These are phyloP conservation scores for Drosophila percnosoma DNA, from an alignment of 2,888 invertebrate genomes.

Conservation along the genomic window DNA sequence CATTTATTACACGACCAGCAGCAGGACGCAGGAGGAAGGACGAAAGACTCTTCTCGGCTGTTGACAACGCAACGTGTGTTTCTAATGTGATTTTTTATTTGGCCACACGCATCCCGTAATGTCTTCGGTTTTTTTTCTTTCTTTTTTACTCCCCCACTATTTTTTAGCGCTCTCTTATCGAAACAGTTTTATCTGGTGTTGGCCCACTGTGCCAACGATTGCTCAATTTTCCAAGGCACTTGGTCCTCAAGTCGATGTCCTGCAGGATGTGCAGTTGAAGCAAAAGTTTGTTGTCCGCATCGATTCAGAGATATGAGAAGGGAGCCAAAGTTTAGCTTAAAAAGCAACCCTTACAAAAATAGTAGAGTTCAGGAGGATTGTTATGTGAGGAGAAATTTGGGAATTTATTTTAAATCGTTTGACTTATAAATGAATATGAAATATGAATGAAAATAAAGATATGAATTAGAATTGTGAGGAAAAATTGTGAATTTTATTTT, in stretches of 20 bases:
- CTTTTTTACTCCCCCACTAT: constrained; percentile 18
- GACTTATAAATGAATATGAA: too few relatives aligned
- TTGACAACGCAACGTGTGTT: constrained; percentile 75
- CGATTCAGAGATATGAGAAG: neutral
- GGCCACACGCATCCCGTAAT: constrained; percentile 42
- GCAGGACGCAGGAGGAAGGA: constrained; percentile 11
- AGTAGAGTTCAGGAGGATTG: neutral
- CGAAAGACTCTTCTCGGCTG: constrained; percentile 36
- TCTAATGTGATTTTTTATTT: constrained; percentile 82
- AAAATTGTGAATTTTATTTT: too few relatives aligned
- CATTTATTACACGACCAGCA: constrained; percentile 77
- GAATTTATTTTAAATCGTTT: neutral
- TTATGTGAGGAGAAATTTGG: neutral
- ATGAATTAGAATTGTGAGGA: too few relatives aligned
- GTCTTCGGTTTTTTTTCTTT: constrained; percentile 45
- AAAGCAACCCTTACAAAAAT: neutral
- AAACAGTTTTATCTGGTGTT: constrained; percentile 51
- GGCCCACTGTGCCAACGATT: constrained; percentile 25
- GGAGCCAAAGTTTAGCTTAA: neutral
- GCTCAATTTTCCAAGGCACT: constrained; percentile 60
- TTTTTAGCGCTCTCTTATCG: constrained; percentile 62
- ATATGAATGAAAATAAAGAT: too few relatives aligned
- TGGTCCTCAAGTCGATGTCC: constrained; percentile 11
- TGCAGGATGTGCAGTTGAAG: neutral
- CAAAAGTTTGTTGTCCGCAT: neutral